Evolutionary conservation across 2,888 invertebrate genomes (phyloP), one percentile per base, ranked within the genome.

Genomic region (Lacanobia oleracea): DNA sequence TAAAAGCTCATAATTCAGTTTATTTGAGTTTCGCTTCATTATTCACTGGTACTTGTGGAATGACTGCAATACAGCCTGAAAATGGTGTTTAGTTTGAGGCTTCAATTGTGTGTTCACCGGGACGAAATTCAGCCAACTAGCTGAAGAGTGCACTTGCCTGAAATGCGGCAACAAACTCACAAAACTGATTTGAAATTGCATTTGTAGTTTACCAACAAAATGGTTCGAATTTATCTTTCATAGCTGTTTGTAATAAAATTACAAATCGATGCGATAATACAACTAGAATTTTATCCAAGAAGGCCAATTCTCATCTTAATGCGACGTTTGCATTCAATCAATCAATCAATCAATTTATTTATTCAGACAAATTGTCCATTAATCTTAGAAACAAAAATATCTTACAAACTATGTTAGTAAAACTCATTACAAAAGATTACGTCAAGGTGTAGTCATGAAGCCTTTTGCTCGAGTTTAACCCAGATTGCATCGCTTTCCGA

Each of bases 11-110:
- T 56, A 10, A 54, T 56, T 61, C 21, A n/a, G 54, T 21, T 18
- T 48, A 50, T 59, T 69, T 59, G 33, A 72, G 61, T 72, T 62
- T 27, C n/a, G n/a, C 18, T 37, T 43, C 21, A 72, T 37, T 61
- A 50, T 37, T 62, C 14, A 51, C 33, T 27, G 72, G 23, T n/a
- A 23, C n/a, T 50, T 57, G 40, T 56, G 45, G 40, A 50, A 56
- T 33, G 43, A 63, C 56, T 63, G 72, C 50, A 72, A 56, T 45
- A 33, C 14, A 56, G 27, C 18, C 18, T 48, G 14, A 12, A 66
- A 21, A 12, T 1, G 43, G 16, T 40, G 40, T 57, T 48, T 50
- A 40, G 45, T 57, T 27, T 16, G 21, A 10, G n/a, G 21, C 5
- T 50, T 33, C 37, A 16, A 8, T 51, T 51, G 37, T 63, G 10